Conservation (phyloP, 2,797 vertebrate genomes). For the Falco biarmicus region DNA sequence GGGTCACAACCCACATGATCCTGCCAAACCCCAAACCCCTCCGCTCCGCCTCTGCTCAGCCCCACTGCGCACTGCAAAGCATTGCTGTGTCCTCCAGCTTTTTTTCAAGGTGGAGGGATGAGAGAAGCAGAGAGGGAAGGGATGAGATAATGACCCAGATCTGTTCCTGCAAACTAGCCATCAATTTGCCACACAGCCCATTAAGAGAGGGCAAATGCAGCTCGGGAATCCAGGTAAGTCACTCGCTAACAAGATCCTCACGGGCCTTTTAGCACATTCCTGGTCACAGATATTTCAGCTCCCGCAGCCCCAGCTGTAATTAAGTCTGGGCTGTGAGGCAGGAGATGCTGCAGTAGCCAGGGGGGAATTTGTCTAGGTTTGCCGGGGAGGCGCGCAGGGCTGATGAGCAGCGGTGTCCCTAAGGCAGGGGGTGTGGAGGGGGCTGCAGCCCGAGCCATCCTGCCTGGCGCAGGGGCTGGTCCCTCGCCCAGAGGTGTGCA, state of each 20-base stretch:
- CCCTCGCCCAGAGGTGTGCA: not conserved
- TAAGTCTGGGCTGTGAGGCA: conserved; percentile 19
- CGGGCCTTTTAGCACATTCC: conserved; percentile 30
- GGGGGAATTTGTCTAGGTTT: not conserved
- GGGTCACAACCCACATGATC: accelerated
- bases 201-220: not conserved
- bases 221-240: not conserved
- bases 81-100: accelerated
- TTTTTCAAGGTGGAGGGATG: not conserved
- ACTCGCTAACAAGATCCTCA: conserved; percentile 39
- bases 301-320: conserved; percentile 52
- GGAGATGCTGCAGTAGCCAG: not conserved
- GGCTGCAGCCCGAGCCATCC: not conserved
- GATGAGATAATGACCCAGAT: not conserved
- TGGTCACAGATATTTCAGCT: conserved; percentile 24
- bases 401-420: not conserved
- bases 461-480: not conserved
- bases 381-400: not conserved
- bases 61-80: accelerated
- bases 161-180: not conserved
- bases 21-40: not conserved
- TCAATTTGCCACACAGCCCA: not conserved
- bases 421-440: not conserved
- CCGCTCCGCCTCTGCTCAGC: not conserved
- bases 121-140: not conserved